Evolutionary conservation across 1,140 invertebrate species (phyloP).

Genomic region (Epicauta chinensis): DNA sequence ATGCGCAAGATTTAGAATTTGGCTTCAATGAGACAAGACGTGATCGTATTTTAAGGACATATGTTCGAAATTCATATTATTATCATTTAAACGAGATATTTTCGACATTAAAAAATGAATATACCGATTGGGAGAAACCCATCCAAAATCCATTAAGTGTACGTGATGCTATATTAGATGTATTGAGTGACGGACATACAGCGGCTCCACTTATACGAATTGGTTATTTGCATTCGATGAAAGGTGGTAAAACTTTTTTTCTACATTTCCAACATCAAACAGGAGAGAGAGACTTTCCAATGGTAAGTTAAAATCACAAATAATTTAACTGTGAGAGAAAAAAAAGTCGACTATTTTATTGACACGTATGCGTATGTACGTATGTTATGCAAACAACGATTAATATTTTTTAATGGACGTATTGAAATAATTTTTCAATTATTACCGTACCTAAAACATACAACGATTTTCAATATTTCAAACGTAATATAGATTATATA

Average conservation of each 20-base stretch:
- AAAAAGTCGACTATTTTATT: no score
- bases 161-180: slow-evolving; percentile 66
- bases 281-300: slow-evolving; percentile 66
- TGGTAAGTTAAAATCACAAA: slow-evolving; percentile 47
- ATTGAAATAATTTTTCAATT: no score
- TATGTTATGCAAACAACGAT: no score
- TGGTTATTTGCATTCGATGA: slow-evolving; percentile 71
- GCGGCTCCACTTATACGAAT: slow-evolving; percentile 74
- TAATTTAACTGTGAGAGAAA: no score
- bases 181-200: slow-evolving; percentile 81
- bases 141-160: slow-evolving; percentile 67
- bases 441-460: no score
- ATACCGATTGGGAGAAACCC: slow-evolving; percentile 85
- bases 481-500: no score
- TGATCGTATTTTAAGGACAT: slow-evolving; percentile 78
- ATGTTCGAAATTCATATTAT: slow-evolving; percentile 81
- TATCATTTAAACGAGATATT: slow-evolving; percentile 88
- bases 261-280: slow-evolving; percentile 82
- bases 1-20: slow-evolving; percentile 71
- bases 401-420: no score
- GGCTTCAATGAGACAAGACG: slow-evolving; percentile 78
- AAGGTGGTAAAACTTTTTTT: slow-evolving; percentile 74
- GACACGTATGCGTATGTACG: no score
- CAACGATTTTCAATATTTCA: no score
- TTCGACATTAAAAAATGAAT: slow-evolving; percentile 85